Evolutionary conservation across 1,140 invertebrate genomes (phyloP).

Genomic region (Camponotus pennsylvanicus): DNA sequence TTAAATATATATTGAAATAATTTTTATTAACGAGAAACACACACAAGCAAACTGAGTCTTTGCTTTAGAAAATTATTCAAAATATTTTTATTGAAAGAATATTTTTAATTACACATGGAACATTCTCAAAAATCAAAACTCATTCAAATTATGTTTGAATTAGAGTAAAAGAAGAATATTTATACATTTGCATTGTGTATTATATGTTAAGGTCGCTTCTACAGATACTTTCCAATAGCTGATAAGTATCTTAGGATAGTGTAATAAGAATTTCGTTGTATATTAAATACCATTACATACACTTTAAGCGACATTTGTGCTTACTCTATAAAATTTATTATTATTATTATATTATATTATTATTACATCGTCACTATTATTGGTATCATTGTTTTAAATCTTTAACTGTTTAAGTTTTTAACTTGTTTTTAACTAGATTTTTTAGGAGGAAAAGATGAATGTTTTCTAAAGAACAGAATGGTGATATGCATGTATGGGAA

Average conservation of each 20-base stretch:
- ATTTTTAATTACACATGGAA: conserved; percentile 2
- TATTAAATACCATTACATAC: conserved; percentile 71
- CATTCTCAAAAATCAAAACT: conserved; percentile 23
- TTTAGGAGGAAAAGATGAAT: conserved; percentile 71
- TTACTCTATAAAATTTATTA: conserved; percentile 71
- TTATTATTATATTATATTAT: conserved; percentile 43
- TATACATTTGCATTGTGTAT: conserved; percentile 3
- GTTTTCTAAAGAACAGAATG: conserved; percentile 70
- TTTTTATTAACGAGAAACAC: background rate
- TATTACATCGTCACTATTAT: conserved; percentile 36
- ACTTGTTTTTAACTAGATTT: conserved; percentile 78
- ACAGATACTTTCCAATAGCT: conserved; percentile 67
- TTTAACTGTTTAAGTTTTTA: conserved; percentile 79
- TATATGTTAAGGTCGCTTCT: conserved; percentile 50
- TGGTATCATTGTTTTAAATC: conserved; percentile 75
- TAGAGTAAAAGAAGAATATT: conserved; percentile 10
- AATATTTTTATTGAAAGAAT: conserved; percentile 1
- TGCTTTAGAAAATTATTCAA: conserved; percentile 22
- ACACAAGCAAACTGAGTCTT: background rate
- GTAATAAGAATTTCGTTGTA: conserved; percentile 68
- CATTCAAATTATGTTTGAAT: background rate
- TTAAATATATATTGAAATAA: conserved; percentile 36
- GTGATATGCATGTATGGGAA: conserved; percentile 73
- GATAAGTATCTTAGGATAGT: conserved; percentile 62
- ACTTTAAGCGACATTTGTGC: conserved; percentile 73